A percentile compares a stretch with the other conserved stretches of the same genome.
Conservation (phyloP, 2,797 vertebrate species). For the Gobionotothen gibberifrons region DNA sequence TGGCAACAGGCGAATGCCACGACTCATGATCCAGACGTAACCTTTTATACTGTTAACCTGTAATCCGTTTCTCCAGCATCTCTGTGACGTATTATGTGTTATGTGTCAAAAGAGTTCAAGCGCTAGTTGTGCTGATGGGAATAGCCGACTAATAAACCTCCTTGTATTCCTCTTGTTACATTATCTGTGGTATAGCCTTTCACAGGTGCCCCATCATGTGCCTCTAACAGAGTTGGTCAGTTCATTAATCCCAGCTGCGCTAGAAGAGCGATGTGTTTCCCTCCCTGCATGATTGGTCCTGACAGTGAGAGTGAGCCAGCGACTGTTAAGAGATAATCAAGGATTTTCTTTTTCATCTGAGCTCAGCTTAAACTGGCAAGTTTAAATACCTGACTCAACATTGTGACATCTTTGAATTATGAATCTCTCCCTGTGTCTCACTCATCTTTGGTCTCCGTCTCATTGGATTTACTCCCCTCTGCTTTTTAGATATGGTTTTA, state of each 20-base stretch:
- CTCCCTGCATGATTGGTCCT: slow-evolving; percentile 57
- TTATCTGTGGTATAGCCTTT: slow-evolving; percentile 52
- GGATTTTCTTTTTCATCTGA: slow-evolving; percentile 35
- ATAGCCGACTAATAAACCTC: slow-evolving; percentile 40
- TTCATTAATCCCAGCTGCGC: slow-evolving; percentile 72
- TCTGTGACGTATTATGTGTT: slow-evolving; percentile 55
- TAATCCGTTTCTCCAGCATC: slow-evolving; percentile 27
- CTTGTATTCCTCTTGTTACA: slow-evolving; percentile 26
- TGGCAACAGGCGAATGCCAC: too few species aligned
- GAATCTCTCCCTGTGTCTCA: slow-evolving; percentile 40
- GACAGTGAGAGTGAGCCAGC: slow-evolving; percentile 65
- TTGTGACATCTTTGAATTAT: slow-evolving; percentile 62
- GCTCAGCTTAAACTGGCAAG: slow-evolving; percentile 68
- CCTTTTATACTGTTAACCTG: background rate
- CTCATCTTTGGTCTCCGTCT: slow-evolving; percentile 26
- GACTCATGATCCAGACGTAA: too few species aligned
- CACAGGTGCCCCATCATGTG: slow-evolving; percentile 39
- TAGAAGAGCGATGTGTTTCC: slow-evolving; percentile 63
- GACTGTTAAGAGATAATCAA: slow-evolving; percentile 66
- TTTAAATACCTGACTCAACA: slow-evolving; percentile 71
- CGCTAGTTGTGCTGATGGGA: slow-evolving; percentile 50
- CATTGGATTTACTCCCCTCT: slow-evolving; percentile 47
- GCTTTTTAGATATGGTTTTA: slow-evolving; percentile 67
- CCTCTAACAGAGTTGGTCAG: slow-evolving; percentile 66
- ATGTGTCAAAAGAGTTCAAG: slow-evolving; percentile 31